Conservation (phyloP, 2,888 invertebrate species). For the Neria commutata region DNA sequence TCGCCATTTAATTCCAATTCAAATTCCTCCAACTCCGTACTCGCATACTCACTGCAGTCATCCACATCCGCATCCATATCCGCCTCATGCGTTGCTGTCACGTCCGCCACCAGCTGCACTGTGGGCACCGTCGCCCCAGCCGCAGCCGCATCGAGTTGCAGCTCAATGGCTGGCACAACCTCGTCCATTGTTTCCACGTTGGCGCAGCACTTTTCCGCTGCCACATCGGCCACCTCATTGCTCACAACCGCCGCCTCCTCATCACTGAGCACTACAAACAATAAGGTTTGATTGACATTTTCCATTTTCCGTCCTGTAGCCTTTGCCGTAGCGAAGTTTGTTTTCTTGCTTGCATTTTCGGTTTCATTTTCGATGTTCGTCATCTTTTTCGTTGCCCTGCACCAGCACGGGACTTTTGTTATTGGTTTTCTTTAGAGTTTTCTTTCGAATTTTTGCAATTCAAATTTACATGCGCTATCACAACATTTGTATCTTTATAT, state of each 20-base stretch:
- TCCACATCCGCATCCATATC: neutral
- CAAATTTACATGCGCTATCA: no score
- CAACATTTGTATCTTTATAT: no score
- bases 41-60: conserved; percentile 27
- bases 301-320: no score
- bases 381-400: neutral
- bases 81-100: conserved; percentile 30
- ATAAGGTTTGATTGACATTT: conserved; percentile 51
- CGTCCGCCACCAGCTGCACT: conserved; percentile 27
- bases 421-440: neutral
- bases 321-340: no score
- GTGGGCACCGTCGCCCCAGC: neutral
- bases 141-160: neutral
- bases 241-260: conserved; percentile 42
- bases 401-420: neutral
- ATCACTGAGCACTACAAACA: conserved; percentile 42
- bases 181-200: conserved; percentile 51
- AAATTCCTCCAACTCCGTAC: no score
- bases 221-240: conserved; percentile 39
- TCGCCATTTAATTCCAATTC: conserved; percentile 47
- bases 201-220: conserved; percentile 54
- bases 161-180: conserved; percentile 9
- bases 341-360: neutral
- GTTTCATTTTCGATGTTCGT: neutral
- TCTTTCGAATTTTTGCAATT: neutral